Conservation (phyloP, 2,797 vertebrate species). For the Hypotaenidia okinawae region DNA sequence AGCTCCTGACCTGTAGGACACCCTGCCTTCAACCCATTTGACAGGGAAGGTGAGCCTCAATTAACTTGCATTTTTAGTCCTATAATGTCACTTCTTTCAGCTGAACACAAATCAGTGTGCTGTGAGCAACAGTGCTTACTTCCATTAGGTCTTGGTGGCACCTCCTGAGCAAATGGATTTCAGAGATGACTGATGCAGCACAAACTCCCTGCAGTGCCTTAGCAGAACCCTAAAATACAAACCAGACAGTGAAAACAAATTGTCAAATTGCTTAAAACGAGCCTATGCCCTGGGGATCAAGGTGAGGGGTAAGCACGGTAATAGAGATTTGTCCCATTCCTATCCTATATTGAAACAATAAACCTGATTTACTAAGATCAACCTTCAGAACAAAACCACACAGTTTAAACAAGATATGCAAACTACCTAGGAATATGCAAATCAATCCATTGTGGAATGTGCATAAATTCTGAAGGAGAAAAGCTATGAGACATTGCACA, state of each 20-base stretch:
- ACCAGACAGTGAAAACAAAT: neutral
- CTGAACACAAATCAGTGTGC: neutral
- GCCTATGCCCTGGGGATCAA: neutral
- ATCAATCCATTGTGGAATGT: neutral
- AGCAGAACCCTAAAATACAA: neutral
- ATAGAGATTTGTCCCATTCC: neutral
- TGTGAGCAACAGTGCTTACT: neutral
- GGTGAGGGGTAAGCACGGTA: neutral
- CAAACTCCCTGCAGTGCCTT: neutral
- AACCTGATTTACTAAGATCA: neutral
- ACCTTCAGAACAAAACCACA: neutral
- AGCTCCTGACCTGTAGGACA: neutral
- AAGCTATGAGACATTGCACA: neutral
- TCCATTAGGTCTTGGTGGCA: neutral
- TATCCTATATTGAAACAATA: neutral
- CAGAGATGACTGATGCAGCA: neutral
- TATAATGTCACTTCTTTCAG: neutral
- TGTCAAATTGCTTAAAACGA: neutral
- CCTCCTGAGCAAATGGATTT: neutral
- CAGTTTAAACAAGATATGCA: neutral
- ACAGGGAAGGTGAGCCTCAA: neutral
- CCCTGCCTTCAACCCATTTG: neutral
- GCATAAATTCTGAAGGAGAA: slow-evolving; percentile 29
- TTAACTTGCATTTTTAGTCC: neutral
- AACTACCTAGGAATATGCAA: slow-evolving; percentile 18